A percentile compares a stretch with the other conserved stretches of the same genome.
phyloP scores from a whole-genome alignment of 2,888 invertebrate genomes.

The Hemithea aestivaria region DNA sequence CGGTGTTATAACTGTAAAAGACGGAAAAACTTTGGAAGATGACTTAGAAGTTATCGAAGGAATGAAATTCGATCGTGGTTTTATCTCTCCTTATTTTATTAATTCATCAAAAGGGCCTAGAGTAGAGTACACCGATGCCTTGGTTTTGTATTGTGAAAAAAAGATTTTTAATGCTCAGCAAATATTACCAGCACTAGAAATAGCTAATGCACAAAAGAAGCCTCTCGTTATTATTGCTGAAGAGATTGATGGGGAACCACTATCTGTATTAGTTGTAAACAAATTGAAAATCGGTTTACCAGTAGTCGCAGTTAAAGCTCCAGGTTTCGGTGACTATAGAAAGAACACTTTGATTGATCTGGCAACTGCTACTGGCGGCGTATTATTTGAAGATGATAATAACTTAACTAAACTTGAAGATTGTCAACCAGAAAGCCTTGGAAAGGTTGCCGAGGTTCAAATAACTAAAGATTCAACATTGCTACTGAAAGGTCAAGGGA shows the following conservation, averaged over 20 bases:
- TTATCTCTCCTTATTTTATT: slow-evolving; percentile 99
- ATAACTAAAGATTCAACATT: slow-evolving; percentile 97
- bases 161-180: slow-evolving; percentile 97
- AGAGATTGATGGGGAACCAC: slow-evolving; percentile 95
- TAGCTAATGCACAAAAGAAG: slow-evolving; percentile 93
- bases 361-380: slow-evolving; percentile 94
- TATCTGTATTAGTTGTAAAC: slow-evolving; percentile 94
- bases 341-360: slow-evolving; percentile 93
- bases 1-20: slow-evolving; percentile 99
- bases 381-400: slow-evolving; percentile 95
- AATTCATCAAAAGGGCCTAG: slow-evolving; percentile 98
- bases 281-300: slow-evolving; percentile 92
- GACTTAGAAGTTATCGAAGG: slow-evolving; percentile 98
- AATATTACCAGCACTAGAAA: slow-evolving; percentile 96
- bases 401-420: slow-evolving; percentile 94
- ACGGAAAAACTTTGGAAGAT: slow-evolving; percentile 97
- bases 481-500: slow-evolving; percentile 83
- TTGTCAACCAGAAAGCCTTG: slow-evolving; percentile 87
- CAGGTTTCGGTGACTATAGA: slow-evolving; percentile 96
- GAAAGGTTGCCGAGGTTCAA: slow-evolving; percentile 91
- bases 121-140: slow-evolving; percentile 97
- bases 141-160: slow-evolving; percentile 95
- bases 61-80: slow-evolving; percentile 99
- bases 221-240: slow-evolving; percentile 97
- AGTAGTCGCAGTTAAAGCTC: slow-evolving; percentile 96